A percentile compares a stretch with the other conserved stretches of the same genome.
phyloP scores from a whole-genome alignment of 2,888 invertebrate species.

The Yponomeuta sedellus region DNA sequence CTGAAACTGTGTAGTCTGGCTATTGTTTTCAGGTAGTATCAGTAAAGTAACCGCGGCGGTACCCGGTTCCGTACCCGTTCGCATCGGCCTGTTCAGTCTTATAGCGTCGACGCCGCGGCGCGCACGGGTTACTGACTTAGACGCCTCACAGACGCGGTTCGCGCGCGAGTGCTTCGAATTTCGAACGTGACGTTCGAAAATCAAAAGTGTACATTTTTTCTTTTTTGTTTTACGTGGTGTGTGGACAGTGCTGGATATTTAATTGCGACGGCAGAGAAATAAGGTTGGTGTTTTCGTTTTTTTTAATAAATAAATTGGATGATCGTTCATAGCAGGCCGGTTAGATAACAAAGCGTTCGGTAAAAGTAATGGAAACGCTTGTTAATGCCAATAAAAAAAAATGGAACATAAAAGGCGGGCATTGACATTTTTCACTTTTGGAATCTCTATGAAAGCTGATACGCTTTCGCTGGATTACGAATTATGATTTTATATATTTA shows the following conservation, averaged over 20 bases:
- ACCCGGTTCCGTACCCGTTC: background rate
- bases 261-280: background rate
- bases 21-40: constrained; percentile 11
- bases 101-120: constrained; percentile 51
- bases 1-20: background rate
- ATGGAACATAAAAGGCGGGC: background rate
- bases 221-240: constrained; percentile 7
- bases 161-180: constrained; percentile 15
- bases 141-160: constrained; percentile 5
- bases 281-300: background rate
- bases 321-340: background rate
- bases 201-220: background rate
- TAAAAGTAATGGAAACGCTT: constrained; percentile 12
- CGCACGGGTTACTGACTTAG: constrained; percentile 33
- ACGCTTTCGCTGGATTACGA: constrained; percentile 17
- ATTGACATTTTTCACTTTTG: constrained; percentile 14
- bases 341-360: constrained; percentile 11
- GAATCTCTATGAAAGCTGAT: constrained; percentile 6
- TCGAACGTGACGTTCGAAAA: background rate
- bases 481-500: constrained; percentile 15
- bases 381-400: constrained; percentile 13
- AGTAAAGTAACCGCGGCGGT: background rate
- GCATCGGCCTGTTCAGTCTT: constrained; percentile 35
- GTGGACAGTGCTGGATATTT: constrained; percentile 7
- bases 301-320: background rate